Conservation (phyloP, 2,888 invertebrate genomes). For the Autographa pulchrina region DNA sequence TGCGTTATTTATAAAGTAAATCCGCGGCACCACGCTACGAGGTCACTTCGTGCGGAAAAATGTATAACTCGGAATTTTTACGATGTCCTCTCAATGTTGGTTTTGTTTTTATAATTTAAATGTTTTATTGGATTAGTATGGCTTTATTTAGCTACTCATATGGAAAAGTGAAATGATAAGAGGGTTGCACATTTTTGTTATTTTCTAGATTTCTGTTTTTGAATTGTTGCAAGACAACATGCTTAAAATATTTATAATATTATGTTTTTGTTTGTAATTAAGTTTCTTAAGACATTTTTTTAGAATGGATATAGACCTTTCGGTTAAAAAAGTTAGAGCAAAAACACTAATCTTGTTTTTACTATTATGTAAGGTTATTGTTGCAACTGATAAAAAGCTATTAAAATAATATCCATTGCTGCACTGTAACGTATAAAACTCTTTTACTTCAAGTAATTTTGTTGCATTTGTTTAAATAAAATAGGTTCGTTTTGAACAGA, state of each 20-base stretch:
- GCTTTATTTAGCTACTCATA: slow-evolving; percentile 32
- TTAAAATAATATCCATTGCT: background rate
- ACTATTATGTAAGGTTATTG: background rate
- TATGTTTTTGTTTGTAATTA: no score
- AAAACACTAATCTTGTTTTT: background rate
- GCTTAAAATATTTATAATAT: no score
- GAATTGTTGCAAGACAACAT: no score
- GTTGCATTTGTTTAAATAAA: slow-evolving; percentile 32
- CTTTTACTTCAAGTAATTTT: slow-evolving; percentile 13
- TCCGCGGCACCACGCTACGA: slow-evolving; percentile 65
- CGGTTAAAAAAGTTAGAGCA: no score
- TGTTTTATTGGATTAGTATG: slow-evolving; percentile 29
- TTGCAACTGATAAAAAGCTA: background rate
- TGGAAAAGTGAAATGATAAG: background rate
- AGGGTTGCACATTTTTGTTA: background rate
- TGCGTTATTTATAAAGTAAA: slow-evolving; percentile 85
- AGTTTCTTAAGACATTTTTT: no score
- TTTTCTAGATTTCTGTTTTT: no score
- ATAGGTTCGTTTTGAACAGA: slow-evolving; percentile 53
- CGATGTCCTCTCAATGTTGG: slow-evolving; percentile 44
- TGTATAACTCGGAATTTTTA: slow-evolving; percentile 60
- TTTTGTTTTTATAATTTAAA: slow-evolving; percentile 56
- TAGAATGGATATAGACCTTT: no score
- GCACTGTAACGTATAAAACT: background rate
- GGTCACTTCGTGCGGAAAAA: slow-evolving; percentile 69